Conservation (phyloP, 1,140 invertebrate genomes). For the Eulimnadia texana region DNA sequence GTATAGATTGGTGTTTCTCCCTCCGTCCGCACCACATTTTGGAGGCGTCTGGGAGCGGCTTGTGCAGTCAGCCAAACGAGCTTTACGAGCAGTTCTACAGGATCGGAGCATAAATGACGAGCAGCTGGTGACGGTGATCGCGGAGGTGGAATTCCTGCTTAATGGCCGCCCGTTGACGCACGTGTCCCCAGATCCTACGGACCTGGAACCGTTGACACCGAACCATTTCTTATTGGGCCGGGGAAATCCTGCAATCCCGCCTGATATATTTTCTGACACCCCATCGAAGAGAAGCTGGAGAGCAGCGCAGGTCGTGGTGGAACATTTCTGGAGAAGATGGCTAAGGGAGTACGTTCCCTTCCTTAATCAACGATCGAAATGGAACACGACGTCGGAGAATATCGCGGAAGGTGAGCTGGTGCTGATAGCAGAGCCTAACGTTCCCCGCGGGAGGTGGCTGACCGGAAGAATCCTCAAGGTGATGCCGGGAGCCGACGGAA, state of each 20-base stretch:
- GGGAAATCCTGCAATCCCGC: background rate
- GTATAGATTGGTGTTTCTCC: slow-evolving; percentile 20
- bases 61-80: slow-evolving; percentile 12
- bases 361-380: background rate
- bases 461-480: background rate
- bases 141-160: slow-evolving; percentile 18
- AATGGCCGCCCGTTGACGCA: slow-evolving; percentile 19
- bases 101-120: slow-evolving; percentile 12
- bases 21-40: slow-evolving; percentile 18
- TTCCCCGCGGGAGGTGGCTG: slow-evolving; percentile 8
- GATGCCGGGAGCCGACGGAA: background rate
- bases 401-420: background rate
- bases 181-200: slow-evolving; percentile 7
- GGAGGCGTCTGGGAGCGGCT: slow-evolving; percentile 22
- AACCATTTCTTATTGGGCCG: slow-evolving; percentile 14
- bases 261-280: background rate
- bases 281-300: background rate
- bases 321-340: slow-evolving; percentile 16
- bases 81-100: slow-evolving; percentile 7
- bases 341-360: slow-evolving; percentile 12
- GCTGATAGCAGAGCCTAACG: background rate
- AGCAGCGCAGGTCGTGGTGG: slow-evolving; percentile 9
- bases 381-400: background rate
- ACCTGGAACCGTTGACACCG: slow-evolving; percentile 1
- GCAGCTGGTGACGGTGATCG: slow-evolving; percentile 14